Conservation (phyloP, 1,140 invertebrate genomes). For the Elymnias hypermnestra region DNA sequence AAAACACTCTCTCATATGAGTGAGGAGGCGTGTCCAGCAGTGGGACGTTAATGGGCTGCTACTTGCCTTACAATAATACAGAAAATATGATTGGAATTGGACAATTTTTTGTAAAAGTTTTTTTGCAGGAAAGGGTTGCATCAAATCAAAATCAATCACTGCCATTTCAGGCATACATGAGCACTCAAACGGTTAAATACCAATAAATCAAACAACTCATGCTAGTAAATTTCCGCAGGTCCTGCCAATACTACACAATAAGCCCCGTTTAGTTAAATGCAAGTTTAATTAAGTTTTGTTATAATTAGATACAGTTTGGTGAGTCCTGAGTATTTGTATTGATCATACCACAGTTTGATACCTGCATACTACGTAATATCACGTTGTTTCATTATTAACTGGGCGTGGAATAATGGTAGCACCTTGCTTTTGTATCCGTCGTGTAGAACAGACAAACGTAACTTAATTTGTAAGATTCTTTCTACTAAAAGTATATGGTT, state of each 20-base stretch:
- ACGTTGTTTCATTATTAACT: constrained; percentile 7
- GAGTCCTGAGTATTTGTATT: constrained; percentile 25
- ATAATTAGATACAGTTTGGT: constrained; percentile 29
- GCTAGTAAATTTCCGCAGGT: constrained; percentile 44
- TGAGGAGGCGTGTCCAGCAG: too few species aligned
- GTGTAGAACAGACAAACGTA: not conserved
- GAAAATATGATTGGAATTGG: too few species aligned
- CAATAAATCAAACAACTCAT: not conserved
- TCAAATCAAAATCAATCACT: too few species aligned
- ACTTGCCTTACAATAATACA: too few species aligned
- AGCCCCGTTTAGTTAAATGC: constrained; percentile 33
- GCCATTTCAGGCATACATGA: too few species aligned
- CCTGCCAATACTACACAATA: constrained; percentile 28
- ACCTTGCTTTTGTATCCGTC: not conserved
- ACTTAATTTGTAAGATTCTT: too few species aligned
- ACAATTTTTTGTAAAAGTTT: too few species aligned
- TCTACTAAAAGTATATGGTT: too few species aligned
- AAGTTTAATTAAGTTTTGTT: constrained; percentile 18
- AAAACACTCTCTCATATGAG: too few species aligned
- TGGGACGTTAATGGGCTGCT: too few species aligned
- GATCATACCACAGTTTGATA: constrained; percentile 20
- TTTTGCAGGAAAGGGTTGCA: too few species aligned
- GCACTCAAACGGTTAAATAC: too few species aligned
- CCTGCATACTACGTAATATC: constrained; percentile 3
- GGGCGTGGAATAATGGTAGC: constrained; percentile 6